Evolutionary conservation across 2,113 vertebrate species (phyloP).

Genomic region (Ploceus nigricollis): DNA sequence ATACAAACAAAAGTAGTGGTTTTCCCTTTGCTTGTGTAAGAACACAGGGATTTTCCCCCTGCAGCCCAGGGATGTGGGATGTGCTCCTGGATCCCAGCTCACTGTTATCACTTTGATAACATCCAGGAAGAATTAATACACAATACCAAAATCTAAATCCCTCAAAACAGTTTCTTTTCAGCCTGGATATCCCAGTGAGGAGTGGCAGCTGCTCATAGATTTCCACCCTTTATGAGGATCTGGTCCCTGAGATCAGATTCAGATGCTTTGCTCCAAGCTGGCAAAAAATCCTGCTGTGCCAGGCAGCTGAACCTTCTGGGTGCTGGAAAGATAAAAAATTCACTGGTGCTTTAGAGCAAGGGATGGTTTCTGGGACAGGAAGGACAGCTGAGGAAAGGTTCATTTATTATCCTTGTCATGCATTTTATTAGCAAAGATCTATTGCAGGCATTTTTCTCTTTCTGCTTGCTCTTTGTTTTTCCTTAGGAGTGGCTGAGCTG

Average conservation of each 20-base stretch:
- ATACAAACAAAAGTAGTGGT: neutral
- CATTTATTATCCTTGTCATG: neutral
- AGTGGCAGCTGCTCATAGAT: neutral
- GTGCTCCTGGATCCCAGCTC: neutral
- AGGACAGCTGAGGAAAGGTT: neutral
- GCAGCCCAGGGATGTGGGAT: neutral
- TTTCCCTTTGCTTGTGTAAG: neutral
- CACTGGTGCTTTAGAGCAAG: neutral
- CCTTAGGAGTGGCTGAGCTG: neutral
- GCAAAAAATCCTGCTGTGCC: neutral
- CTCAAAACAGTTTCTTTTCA: neutral
- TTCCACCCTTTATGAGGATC: neutral
- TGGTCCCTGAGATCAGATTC: rapidly evolving
- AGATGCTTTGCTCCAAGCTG: neutral
- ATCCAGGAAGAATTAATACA: neutral
- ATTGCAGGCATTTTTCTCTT: neutral
- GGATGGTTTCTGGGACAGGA: neutral
- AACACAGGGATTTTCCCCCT: neutral
- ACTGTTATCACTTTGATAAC: neutral
- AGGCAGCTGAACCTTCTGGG: neutral
- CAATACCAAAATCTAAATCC: neutral
- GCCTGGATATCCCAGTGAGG: neutral
- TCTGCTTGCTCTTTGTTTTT: neutral
- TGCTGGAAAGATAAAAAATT: neutral
- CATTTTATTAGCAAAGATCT: neutral